Evolutionary conservation across 2,113 vertebrate genomes (phyloP).

Genomic region (Sander lucioperca): DNA sequence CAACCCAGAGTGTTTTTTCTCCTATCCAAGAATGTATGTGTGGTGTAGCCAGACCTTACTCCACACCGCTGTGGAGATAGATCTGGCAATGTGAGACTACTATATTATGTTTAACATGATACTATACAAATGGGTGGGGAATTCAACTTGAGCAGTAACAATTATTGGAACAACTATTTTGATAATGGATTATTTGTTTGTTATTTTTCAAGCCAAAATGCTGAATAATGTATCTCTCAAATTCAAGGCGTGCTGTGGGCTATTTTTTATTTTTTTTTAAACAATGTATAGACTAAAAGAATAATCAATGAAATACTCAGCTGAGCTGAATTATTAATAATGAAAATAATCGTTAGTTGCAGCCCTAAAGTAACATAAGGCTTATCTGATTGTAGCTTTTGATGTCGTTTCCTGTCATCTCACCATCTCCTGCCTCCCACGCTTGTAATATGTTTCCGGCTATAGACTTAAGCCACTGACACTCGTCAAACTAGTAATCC

Average conservation of each 20-base stretch:
- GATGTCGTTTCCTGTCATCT: neutral
- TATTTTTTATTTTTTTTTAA: too few relatives aligned
- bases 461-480: neutral
- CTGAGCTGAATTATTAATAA: neutral
- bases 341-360: neutral
- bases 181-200: too few relatives aligned
- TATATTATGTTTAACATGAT: neutral
- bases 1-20: too few relatives aligned
- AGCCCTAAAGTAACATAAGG: neutral
- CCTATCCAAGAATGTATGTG: too few relatives aligned
- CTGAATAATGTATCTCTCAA: neutral
- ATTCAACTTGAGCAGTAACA: neutral
- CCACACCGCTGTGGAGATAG: too few relatives aligned
- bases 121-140: neutral
- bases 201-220: neutral
- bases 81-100: too few relatives aligned
- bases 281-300: neutral
- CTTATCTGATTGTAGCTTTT: neutral
- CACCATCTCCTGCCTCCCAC: neutral
- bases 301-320: neutral
- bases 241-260: neutral
- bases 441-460: neutral
- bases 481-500: neutral
- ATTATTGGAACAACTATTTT: neutral
- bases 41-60: too few relatives aligned